These are phyloP conservation scores for Muscidifurax raptorellus DNA, from an alignment of 1,140 invertebrate species.

Conservation along the genomic window DNA sequence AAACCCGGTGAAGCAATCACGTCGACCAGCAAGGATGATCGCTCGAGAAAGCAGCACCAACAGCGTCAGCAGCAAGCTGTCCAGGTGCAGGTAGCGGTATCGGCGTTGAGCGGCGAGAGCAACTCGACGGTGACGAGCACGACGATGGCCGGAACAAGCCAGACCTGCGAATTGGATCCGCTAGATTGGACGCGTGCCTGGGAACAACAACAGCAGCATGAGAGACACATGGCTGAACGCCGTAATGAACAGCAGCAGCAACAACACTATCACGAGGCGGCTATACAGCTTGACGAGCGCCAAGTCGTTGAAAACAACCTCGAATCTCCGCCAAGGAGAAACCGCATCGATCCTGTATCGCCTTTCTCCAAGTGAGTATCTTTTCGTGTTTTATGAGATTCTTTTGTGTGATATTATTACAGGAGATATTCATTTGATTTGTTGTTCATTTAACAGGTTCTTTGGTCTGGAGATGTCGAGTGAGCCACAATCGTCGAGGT, in stretches of 20 bases:
- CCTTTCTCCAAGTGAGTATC: slow-evolving; percentile 67
- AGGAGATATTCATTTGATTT: background rate
- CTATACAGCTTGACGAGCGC: slow-evolving; percentile 61
- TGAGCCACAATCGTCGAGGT: slow-evolving; percentile 66
- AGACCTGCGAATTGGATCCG: slow-evolving; percentile 61
- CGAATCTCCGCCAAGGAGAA: slow-evolving; percentile 62
- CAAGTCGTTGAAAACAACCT: slow-evolving; percentile 56
- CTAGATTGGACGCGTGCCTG: slow-evolving; percentile 68
- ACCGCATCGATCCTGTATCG: slow-evolving; percentile 60
- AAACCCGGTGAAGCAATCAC: slow-evolving; percentile 64
- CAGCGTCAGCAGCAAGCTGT: slow-evolving; percentile 24
- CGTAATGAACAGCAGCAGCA: slow-evolving; percentile 37
- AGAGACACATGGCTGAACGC: slow-evolving; percentile 30
- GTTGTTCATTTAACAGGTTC: slow-evolving; percentile 61
- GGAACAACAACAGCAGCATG: slow-evolving; percentile 64
- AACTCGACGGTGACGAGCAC: slow-evolving; percentile 50
- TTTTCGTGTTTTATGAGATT: background rate
- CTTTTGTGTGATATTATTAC: background rate
- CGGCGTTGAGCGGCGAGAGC: slow-evolving; percentile 52
- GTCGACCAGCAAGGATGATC: slow-evolving; percentile 60
- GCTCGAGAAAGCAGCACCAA: slow-evolving; percentile 59
- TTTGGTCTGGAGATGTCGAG: slow-evolving; percentile 70
- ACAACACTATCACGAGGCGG: slow-evolving; percentile 31
- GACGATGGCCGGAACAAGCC: slow-evolving; percentile 51
- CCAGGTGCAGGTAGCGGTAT: slow-evolving; percentile 23